Evolutionary conservation across 2,113 vertebrate species (phyloP), one percentile per base, ranked within the genome.

Genomic region (Machaerirhynchus nigripectus): DNA sequence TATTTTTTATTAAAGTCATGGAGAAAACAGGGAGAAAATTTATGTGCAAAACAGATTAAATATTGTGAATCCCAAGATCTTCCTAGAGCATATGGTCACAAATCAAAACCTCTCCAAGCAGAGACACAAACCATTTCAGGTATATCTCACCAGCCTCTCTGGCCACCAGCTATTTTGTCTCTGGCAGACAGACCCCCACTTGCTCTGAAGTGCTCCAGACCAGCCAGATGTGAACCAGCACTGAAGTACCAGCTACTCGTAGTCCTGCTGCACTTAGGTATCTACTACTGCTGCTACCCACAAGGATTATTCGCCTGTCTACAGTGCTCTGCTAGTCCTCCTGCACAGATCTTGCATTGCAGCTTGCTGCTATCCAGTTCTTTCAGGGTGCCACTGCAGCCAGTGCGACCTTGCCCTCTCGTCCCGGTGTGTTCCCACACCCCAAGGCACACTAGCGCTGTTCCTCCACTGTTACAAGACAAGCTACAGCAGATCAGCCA

Each of bases 401-500:
- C 26, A 28, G 35, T 4, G 49, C 49, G 70, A 67, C 42, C 56
- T 23, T 61, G 70, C 37, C 22, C 31, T 63, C 22, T 49, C n/a
- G 15, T 35, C 50, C 24, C 26, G 13, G 10, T 40, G 10, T 3
- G n/a, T 31, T 67, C 27, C 10, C 19, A 40, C 19, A 28, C 6
- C 5, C n/a, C 26, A 53, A 61, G 53, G 27, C 17, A 49, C 31
- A 30, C 6, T 4, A 56, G 37, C 0, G 10, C n/a, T 1, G 4
- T 40, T 70, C 65, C 42, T 53, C 26, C 60, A 26, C 15, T 44
- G 21, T 14, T 39, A 65, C 1, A 7, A 70, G 31, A 30, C 60
- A 80, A 61, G 37, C 35, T 70, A 24, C 15, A 24, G 65, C 67
- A 65, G 23, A 63, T 23, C 15, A 71, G 23, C 33, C 28, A 55